A percentile compares a stretch with the other conserved stretches of the same genome.
These are phyloP conservation scores for Pseudochirops corinnae DNA, from an alignment of 2,797 vertebrate genomes.

Conservation along the genomic window DNA sequence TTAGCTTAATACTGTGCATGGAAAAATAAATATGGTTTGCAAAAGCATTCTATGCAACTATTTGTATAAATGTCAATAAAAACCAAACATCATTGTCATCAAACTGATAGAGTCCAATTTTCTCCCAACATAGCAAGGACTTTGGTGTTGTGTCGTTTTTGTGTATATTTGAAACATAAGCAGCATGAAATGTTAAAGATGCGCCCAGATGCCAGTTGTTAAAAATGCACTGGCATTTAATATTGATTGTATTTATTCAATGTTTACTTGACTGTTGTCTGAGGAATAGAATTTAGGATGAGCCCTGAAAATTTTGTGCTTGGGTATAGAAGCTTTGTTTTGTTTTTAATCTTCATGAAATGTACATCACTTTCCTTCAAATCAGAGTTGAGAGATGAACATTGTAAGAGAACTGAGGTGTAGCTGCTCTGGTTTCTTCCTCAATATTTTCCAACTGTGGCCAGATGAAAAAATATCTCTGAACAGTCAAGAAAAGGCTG, in stretches of 20 bases:
- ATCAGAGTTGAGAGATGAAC: not conserved
- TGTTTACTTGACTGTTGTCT: slow-evolving; percentile 36
- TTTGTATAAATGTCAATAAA: slow-evolving; percentile 72
- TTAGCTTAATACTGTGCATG: slow-evolving; percentile 41
- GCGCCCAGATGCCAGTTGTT: slow-evolving; percentile 11
- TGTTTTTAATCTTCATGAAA: not conserved
- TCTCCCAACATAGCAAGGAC: slow-evolving; percentile 21
- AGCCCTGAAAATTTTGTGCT: slow-evolving; percentile 41
- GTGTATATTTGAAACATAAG: slow-evolving; percentile 20
- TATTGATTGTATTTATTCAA: slow-evolving; percentile 9
- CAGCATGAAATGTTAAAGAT: not conserved
- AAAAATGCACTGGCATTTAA: not conserved
- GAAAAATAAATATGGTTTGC: slow-evolving; percentile 48
- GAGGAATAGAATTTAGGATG: not conserved
- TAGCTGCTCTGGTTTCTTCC: not conserved
- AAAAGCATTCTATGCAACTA: slow-evolving; percentile 50
- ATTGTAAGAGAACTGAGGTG: not conserved
- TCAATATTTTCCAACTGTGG: not conserved
- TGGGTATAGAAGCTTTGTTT: not conserved
- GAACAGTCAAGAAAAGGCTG: not conserved
- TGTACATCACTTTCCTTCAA: not conserved
- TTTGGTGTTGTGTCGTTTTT: slow-evolving; percentile 17
- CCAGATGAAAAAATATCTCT: not conserved
- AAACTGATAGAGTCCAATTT: slow-evolving; percentile 53
- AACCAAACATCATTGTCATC: slow-evolving; percentile 53